Base-by-base conservation (phyloP, 23 tunicate species). In the Oikopleura vanhoeffeni region DNA sequence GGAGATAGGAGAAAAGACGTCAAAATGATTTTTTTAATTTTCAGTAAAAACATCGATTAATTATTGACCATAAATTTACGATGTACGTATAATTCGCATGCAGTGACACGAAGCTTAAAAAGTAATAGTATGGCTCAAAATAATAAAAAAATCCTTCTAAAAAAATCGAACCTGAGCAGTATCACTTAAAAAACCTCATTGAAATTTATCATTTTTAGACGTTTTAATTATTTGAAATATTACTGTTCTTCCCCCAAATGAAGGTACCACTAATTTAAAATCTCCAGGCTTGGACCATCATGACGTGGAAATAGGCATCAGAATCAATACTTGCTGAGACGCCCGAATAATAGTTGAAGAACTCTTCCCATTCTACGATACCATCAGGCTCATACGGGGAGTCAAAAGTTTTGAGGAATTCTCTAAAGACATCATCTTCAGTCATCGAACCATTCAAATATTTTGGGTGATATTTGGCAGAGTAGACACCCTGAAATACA, bases 231-330 rank as follows among this genome's bases (percentile, higher is more conserved):
- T n/a, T n/a, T n/a, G n/a, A n/a, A n/a, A n/a, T n/a, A n/a, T n/a
- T n/a, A n/a, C n/a, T n/a, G n/a, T n/a, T n/a, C n/a, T n/a, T n/a
- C n/a, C n/a, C n/a, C n/a, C n/a, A n/a, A n/a, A n/a, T n/a, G n/a
- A n/a, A n/a, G n/a, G n/a, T n/a, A n/a, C n/a, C n/a, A n/a, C n/a
- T 49, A 49, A 49, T 28, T 88, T 64, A 95, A 35, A 95, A 85
- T 85, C 90, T 95, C 99, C 99, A 95, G 30, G 99, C 99, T 87
- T 90, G 91, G 40, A 96, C 79, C 99, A 95, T 95, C 99, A 95
- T 95, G 0, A 95, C 96, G 76, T 95, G 96, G 67, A 95, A 95
- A 84, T 95, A 95, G 0, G 88, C 99, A 83, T 95, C 99, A 33
- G 87, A 87, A 83, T 95, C 99, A 40, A 95, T 88, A 0, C 96